Evolutionary conservation across 2,888 invertebrate species (phyloP), one percentile per base, ranked within the genome.

Genomic region (Chromoteleia sp.): DNA sequence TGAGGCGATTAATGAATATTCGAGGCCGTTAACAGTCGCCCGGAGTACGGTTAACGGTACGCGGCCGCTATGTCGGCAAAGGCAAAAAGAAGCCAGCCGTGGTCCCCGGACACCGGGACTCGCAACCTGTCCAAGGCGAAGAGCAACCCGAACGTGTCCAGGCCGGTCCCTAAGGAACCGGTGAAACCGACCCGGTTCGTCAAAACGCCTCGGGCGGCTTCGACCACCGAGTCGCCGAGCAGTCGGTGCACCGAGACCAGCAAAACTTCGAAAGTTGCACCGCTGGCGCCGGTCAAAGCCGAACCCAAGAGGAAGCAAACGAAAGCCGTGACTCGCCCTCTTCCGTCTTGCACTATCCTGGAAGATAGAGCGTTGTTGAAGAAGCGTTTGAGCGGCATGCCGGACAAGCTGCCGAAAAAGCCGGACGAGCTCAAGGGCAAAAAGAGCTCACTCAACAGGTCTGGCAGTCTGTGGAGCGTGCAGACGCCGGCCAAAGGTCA

Each of bases 351-450:
- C 82, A 89, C 90, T 56, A 90, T 91, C 39, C 85, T 91, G 10
- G 91, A 91, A 68, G 91, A 91, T 71, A 82, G 91, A 58, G 87
- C 88, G 0, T 74, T 91, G 41, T 58, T 91, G 67, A 91, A 91
- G 73, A 91, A 91, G 58, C 91, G 90, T 0, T 74, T 91, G 15
- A 83, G 61, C 29, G 70, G 75, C 17, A 81, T 86, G 0, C 88
- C 89, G 2, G 85, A 86, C 3, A 89, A 87, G 65, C 14, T 86
- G 5, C 89, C 90, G 15, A 87, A 83, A 59, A 91, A 90, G 71
- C 85, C 90, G 7, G 91, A 90, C 14, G 84, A 84, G 0, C 39
- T 87, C 6, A 56, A 50, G 52, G 81, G 85, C 4, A 88, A 85
- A 36, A 90, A 87, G 67, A 82, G 36, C n/a, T 52, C 76, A 25